phyloP scores from a whole-genome alignment of 2,888 invertebrate genomes.

The Pseudanteris insignis region DNA sequence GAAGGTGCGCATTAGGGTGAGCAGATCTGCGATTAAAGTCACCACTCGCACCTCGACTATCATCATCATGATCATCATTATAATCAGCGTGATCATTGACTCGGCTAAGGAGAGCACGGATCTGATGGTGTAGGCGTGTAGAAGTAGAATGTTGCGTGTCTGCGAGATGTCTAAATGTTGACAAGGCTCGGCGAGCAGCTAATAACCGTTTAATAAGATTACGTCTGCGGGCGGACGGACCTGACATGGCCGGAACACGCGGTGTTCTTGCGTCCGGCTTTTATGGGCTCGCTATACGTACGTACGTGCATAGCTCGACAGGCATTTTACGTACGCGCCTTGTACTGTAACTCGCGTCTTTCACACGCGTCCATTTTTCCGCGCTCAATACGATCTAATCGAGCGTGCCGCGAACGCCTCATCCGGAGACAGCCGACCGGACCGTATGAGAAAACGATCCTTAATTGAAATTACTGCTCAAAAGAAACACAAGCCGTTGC shows the following conservation, averaged over 20 bases:
- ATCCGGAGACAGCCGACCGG: slow-evolving; percentile 36
- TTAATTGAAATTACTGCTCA: slow-evolving; percentile 44
- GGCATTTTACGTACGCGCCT: slow-evolving; percentile 41
- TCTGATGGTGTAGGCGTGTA: slow-evolving; percentile 52
- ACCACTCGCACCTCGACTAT: slow-evolving; percentile 25
- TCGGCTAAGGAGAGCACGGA: slow-evolving; percentile 43
- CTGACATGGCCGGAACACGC: slow-evolving; percentile 62
- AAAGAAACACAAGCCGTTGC: slow-evolving; percentile 32
- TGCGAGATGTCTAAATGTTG: slow-evolving; percentile 65
- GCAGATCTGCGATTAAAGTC: slow-evolving; percentile 29
- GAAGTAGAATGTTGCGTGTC: slow-evolving; percentile 62
- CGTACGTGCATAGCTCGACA: slow-evolving; percentile 29
- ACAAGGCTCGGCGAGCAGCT: slow-evolving; percentile 63
- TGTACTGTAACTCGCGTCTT: slow-evolving; percentile 43
- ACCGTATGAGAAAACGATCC: slow-evolving; percentile 30
- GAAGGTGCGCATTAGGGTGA: slow-evolving; percentile 22
- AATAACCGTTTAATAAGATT: slow-evolving; percentile 66
- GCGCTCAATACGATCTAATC: slow-evolving; percentile 43
- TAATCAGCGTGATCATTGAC: slow-evolving; percentile 40
- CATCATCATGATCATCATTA: slow-evolving; percentile 36
- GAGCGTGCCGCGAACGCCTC: slow-evolving; percentile 45
- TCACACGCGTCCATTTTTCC: slow-evolving; percentile 48
- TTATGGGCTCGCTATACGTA: slow-evolving; percentile 50
- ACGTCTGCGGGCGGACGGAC: slow-evolving; percentile 60
- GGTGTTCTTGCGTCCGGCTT: slow-evolving; percentile 54